These are phyloP conservation scores for Hemicrepidius hirtus DNA, from an alignment of 2,888 invertebrate species.

Conservation along the genomic window DNA sequence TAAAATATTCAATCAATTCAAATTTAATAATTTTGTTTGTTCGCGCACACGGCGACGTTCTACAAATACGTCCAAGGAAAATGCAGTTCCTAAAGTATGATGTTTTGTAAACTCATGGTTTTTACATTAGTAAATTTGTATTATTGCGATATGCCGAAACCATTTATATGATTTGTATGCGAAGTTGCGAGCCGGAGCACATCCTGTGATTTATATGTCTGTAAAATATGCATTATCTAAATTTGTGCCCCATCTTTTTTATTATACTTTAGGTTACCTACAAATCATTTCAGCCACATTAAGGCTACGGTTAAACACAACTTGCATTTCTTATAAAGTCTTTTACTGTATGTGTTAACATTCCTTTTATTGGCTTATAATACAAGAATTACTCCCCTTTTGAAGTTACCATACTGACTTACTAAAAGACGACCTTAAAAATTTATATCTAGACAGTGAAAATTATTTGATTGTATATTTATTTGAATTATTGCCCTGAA, in stretches of 20 bases:
- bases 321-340: slow-evolving; percentile 43
- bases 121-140: slow-evolving; percentile 64
- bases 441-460: too few relatives aligned
- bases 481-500: too few relatives aligned
- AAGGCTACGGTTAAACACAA: slow-evolving; percentile 45
- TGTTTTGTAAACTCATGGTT: slow-evolving; percentile 58
- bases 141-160: slow-evolving; percentile 64
- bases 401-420: too few relatives aligned
- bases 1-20: neutral
- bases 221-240: slow-evolving; percentile 72
- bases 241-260: slow-evolving; percentile 72
- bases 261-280: slow-evolving; percentile 68
- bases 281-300: slow-evolving; percentile 68
- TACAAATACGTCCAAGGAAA: neutral
- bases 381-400: too few relatives aligned
- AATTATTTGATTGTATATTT: too few relatives aligned
- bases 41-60: neutral
- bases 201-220: slow-evolving; percentile 70
- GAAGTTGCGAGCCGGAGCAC: slow-evolving; percentile 69
- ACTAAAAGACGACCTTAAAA: too few relatives aligned
- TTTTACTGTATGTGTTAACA: neutral
- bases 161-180: slow-evolving; percentile 67
- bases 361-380: neutral
- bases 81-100: slow-evolving; percentile 45
- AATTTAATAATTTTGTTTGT: slow-evolving; percentile 15